These are phyloP conservation scores for Agrotis puta DNA, from an alignment of 2,888 invertebrate genomes.

Conservation along the genomic window DNA sequence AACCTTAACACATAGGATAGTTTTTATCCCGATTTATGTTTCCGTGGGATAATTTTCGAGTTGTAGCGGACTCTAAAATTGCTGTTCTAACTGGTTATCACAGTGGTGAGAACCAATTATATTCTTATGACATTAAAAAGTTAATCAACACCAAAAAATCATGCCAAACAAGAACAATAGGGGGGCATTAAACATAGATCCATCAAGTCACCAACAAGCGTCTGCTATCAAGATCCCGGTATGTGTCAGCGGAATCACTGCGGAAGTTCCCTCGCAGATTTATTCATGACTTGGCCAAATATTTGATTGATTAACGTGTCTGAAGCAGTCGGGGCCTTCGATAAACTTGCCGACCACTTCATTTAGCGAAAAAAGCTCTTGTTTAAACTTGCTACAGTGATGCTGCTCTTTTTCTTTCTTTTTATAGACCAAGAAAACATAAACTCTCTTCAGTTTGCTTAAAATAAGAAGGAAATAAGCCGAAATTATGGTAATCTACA, in stretches of 20 bases:
- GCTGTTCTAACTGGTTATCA: too few species aligned
- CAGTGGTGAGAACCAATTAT: too few species aligned
- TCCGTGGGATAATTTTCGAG: too few species aligned
- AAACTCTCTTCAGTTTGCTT: too few species aligned
- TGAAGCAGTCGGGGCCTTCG: constrained; percentile 82
- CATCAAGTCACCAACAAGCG: constrained; percentile 57
- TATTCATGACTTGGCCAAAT: constrained; percentile 88
- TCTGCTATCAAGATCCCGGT: constrained; percentile 60
- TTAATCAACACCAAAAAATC: constrained; percentile 15
- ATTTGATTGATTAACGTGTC: constrained; percentile 89
- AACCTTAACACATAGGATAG: too few species aligned
- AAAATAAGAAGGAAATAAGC: too few species aligned
- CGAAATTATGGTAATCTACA: too few species aligned
- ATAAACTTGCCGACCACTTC: constrained; percentile 88
- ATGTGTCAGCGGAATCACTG: constrained; percentile 65
- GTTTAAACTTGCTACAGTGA: constrained; percentile 83
- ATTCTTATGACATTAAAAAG: constrained; percentile 6
- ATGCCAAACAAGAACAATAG: constrained; percentile 46
- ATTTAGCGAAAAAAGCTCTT: constrained; percentile 84
- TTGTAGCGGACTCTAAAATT: too few species aligned
- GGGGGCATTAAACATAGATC: constrained; percentile 51
- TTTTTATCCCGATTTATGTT: too few species aligned
- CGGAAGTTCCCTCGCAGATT: constrained; percentile 78
- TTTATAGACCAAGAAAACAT: not conserved
- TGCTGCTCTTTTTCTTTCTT: constrained; percentile 74